Evolutionary conservation across 2,113 vertebrate species (phyloP).

Genomic region (Pogonocichla stellata): DNA sequence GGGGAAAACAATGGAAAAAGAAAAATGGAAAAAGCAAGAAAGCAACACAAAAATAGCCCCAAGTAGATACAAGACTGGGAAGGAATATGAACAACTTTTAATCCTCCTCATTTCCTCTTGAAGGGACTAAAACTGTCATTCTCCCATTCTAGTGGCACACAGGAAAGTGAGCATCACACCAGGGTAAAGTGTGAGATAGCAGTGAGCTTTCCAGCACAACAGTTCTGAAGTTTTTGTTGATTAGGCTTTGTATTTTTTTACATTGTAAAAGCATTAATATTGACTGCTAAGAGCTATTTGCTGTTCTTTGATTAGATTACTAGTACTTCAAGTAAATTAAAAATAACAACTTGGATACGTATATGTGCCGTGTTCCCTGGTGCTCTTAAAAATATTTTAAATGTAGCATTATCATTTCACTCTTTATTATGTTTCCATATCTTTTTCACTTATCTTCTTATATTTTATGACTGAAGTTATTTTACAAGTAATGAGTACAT

Average conservation of each 20-base stretch:
- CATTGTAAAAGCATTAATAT: background rate
- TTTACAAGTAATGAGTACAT: background rate
- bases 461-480: background rate
- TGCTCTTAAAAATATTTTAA: background rate
- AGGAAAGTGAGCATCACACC: background rate
- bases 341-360: background rate
- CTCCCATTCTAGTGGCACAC: too few relatives aligned
- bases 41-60: background rate
- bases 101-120: background rate
- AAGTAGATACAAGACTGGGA: background rate
- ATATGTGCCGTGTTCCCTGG: background rate
- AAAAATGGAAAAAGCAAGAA: background rate
- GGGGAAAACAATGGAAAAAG: too few relatives aligned
- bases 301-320: background rate
- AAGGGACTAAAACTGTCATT: background rate
- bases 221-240: background rate
- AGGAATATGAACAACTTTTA: background rate
- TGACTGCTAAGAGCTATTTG: background rate
- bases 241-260: background rate
- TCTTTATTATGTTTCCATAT: background rate
- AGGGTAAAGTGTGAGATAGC: background rate
- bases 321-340: background rate
- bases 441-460: background rate
- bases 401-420: background rate
- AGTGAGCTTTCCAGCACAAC: background rate